Base-by-base conservation (phyloP, 1,140 invertebrate species). In the Drosophila saltans region DNA sequence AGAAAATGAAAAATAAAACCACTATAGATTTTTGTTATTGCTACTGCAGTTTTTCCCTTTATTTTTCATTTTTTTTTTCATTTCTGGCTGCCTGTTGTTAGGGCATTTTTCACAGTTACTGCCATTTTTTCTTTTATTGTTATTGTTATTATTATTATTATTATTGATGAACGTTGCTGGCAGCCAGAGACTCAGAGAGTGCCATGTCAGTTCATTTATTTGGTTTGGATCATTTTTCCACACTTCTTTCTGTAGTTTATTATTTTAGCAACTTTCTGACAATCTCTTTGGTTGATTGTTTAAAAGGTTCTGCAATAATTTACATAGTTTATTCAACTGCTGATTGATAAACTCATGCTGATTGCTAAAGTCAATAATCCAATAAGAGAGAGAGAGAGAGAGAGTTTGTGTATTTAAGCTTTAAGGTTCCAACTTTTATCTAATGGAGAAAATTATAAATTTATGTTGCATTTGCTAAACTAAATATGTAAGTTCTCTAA, bases 141-240 rank as follows among this genome's bases (percentile, higher is more conserved):
- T 62, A 63, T 78, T 77, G 73, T 74, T 81, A 81, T 71, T 80
- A 70, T 73, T 78, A 68, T 77, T 78, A 81, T 81, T 81, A 81
- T 80, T 81, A 81, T 81, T 81, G 80, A 81, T 82, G 80, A 68
- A 66, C 56, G 64, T 64, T 66, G 75, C 45, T 33, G 58, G 52
- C 75, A 69, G 58, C 30, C 70, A 66, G 63, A 16, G 16, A 52
- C 45, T 26, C 45, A 36, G 33, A 6, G 33, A 36, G 33, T 36
- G 33, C 33, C 43, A 64, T 67, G 65, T 45, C 65, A 62, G 40
- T 72, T 61, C 59, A 61, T 72, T 72, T 67, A 52, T 61, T 39
- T 36, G n/a, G 33, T 11, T 57, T 9, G 8, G 7, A 48, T 65
- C 28, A 16, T 16, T 16, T 16, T 64, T 26, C 11, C 1, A 16